Percentiles rank a stretch among this genome's conserved stretches.
Evolutionary conservation across 1,140 invertebrate genomes (phyloP).

Genomic region (Heliconius hewitsoni): DNA sequence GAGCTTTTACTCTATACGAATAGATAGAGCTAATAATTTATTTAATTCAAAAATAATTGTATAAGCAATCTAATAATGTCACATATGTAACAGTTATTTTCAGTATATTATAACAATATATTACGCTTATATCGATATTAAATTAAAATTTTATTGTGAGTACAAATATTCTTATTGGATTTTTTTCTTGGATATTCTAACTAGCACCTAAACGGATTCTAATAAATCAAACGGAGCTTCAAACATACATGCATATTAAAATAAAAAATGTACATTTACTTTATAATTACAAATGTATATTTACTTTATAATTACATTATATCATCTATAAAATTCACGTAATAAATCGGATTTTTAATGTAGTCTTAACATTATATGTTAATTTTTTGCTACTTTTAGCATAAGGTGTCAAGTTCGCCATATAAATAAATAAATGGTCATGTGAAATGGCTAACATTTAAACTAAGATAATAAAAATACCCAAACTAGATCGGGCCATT

Average conservation of each 20-base stretch:
- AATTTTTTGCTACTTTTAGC: not conserved
- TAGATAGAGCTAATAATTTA: not conserved
- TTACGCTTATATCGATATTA: not conserved
- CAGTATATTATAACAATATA: not conserved
- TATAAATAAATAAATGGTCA: conserved; percentile 20
- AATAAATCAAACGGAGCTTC: not conserved
- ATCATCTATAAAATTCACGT: too few relatives aligned
- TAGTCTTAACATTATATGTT: not conserved
- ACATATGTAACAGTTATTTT: not conserved
- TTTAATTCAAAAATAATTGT: not conserved
- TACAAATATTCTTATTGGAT: not conserved
- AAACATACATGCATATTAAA: not conserved
- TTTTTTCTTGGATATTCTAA: not conserved
- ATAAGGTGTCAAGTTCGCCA: conserved; percentile 30
- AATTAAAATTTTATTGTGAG: not conserved
- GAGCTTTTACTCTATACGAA: too few relatives aligned
- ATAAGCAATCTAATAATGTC: not conserved
- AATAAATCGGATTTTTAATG: too few relatives aligned
- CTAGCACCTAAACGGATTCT: not conserved
- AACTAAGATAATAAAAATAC: conserved; percentile 73
- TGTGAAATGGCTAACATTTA: conserved; percentile 23
- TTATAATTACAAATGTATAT: too few relatives aligned
- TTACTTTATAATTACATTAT: too few relatives aligned
- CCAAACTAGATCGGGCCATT: conserved; percentile 78
- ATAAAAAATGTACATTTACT: not conserved